These are phyloP conservation scores for Stichodactyla mertensii DNA, from an alignment of 64 coral and sea anemone species.

Conservation along the genomic window DNA sequence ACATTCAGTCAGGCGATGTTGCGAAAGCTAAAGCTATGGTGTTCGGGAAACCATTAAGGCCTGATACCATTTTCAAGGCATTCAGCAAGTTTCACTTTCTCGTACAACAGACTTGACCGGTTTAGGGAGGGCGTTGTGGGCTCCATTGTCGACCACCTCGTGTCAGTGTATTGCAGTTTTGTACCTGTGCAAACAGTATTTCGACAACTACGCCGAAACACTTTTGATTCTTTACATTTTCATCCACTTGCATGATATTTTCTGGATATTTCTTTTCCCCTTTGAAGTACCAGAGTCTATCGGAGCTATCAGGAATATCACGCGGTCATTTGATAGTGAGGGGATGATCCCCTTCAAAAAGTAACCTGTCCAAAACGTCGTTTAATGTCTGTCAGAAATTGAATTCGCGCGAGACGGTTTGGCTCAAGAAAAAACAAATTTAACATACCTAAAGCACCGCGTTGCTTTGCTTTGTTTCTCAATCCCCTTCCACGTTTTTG, in stretches of 20 bases:
- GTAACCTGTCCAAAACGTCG: slow-evolving; percentile 65
- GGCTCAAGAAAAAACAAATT: slow-evolving; percentile 70
- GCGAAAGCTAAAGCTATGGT: slow-evolving; percentile 18
- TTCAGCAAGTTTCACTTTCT: slow-evolving; percentile 11
- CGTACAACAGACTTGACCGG: neutral
- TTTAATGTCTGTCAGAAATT: slow-evolving; percentile 59
- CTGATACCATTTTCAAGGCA: slow-evolving; percentile 14
- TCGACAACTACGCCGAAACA: slow-evolving; percentile 23
- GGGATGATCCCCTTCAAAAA: slow-evolving; percentile 43
- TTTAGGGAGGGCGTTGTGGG: slow-evolving; percentile 16
- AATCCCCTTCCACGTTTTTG: slow-evolving; percentile 1
- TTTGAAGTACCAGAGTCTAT: slow-evolving; percentile 32
- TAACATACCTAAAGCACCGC: slow-evolving; percentile 68
- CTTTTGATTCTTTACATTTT: slow-evolving; percentile 25
- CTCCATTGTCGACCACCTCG: slow-evolving; percentile 21
- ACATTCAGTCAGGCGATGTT: slow-evolving; percentile 28
- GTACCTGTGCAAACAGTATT: slow-evolving; percentile 31
- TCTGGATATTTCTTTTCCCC: slow-evolving; percentile 26
- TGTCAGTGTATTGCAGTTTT: slow-evolving; percentile 15
- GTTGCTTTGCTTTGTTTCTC: slow-evolving; percentile 38
- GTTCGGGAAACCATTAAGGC: neutral
- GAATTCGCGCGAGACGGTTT: slow-evolving; percentile 52
- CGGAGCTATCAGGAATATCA: slow-evolving; percentile 35
- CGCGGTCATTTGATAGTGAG: slow-evolving; percentile 70
- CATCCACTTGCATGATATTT: slow-evolving; percentile 17